Evolutionary conservation across 2,797 vertebrate species (phyloP), one percentile per base, ranked within the genome.

Genomic region (Paguma larvata): DNA sequence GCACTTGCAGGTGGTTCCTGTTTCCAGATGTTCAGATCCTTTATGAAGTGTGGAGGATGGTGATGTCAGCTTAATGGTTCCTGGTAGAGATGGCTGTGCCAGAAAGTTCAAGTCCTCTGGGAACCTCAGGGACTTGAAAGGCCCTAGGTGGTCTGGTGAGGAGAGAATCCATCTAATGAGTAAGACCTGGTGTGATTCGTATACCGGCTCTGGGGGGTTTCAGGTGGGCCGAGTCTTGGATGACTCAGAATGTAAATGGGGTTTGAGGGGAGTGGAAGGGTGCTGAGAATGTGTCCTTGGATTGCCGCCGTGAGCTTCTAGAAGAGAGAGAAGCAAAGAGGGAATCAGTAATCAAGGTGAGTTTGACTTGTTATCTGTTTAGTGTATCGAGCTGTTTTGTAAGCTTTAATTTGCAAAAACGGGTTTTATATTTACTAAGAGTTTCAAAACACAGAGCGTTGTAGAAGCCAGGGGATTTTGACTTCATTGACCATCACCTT

Each of bases 21-120:
- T 93, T 97, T 97, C 96, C 94, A 98, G 93, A 85, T 96, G 95
- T 92, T 82, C 86, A 41, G 56, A 70, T 96, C 25, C 75, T 94
- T 95, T 96, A 94, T 96, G 96, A 95, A 96, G 95, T 97, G 86
- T 72, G 34, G 86, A 94, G 88, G 96, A 89, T 56, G 84, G 86
- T 94, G 87, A 95, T 97, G 97, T 96, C 97, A 97, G 89, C 82
- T 98, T 97, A 96, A 92, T 96, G 93, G 70, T 85, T 98, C 95
- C 89, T 88, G 14, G 85, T 92, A 97, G 94, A 96, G 94, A 97
- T 84, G 94, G 80, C 94, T 95, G 72, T 94, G 87, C 90, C 91
- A 92, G 94, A 95, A 93, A 95, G 97, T 94, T 97, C 91, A 97
- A 51, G 94, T 97, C 93, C 94, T 90, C 59, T 85, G 79, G 85